Conservation (phyloP, 1,140 invertebrate species). For the Pogonomyrmex barbatus region DNA sequence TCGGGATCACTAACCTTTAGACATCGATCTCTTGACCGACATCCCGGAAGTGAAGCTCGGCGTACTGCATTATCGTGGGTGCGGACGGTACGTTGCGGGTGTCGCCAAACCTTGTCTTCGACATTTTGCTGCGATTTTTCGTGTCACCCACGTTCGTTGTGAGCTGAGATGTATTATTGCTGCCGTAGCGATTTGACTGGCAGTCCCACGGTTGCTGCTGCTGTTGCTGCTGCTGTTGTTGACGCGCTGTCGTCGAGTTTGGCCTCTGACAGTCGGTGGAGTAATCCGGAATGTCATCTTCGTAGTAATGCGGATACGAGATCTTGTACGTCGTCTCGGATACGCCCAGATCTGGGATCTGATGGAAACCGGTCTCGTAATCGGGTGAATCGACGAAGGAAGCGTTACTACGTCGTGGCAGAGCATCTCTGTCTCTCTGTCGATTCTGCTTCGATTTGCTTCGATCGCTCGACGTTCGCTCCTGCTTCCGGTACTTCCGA, state of each 20-base stretch:
- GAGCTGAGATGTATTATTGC: slow-evolving; percentile 56
- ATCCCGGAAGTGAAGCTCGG: slow-evolving; percentile 92
- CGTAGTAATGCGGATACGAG: slow-evolving; percentile 84
- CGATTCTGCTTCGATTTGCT: slow-evolving; percentile 77
- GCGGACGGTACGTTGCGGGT: slow-evolving; percentile 67
- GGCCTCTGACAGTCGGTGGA: slow-evolving; percentile 75
- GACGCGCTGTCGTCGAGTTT: slow-evolving; percentile 52
- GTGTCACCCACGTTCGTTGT: slow-evolving; percentile 48
- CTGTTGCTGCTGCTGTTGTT: slow-evolving; percentile 19
- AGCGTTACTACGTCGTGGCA: slow-evolving; percentile 25
- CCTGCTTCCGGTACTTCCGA: slow-evolving; percentile 82
- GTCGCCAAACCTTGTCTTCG: slow-evolving; percentile 66
- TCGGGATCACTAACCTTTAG: slow-evolving; percentile 84
- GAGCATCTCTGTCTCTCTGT: slow-evolving; percentile 40
- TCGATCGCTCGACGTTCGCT: slow-evolving; percentile 74
- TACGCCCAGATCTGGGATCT: slow-evolving; percentile 81
- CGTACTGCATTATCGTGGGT: slow-evolving; percentile 88
- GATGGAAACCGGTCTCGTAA: slow-evolving; percentile 79
- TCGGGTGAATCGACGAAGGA: slow-evolving; percentile 61
- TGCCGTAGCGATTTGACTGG: slow-evolving; percentile 71
- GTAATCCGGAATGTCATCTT: slow-evolving; percentile 81
- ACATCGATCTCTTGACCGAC: slow-evolving; percentile 92
- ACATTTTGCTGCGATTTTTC: slow-evolving; percentile 66
- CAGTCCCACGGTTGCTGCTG: slow-evolving; percentile 68
- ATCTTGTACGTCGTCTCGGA: slow-evolving; percentile 82